Evolutionary conservation across 2,113 vertebrate genomes (phyloP), one percentile per base, ranked within the genome.

Genomic region (Mobula birostris): DNA sequence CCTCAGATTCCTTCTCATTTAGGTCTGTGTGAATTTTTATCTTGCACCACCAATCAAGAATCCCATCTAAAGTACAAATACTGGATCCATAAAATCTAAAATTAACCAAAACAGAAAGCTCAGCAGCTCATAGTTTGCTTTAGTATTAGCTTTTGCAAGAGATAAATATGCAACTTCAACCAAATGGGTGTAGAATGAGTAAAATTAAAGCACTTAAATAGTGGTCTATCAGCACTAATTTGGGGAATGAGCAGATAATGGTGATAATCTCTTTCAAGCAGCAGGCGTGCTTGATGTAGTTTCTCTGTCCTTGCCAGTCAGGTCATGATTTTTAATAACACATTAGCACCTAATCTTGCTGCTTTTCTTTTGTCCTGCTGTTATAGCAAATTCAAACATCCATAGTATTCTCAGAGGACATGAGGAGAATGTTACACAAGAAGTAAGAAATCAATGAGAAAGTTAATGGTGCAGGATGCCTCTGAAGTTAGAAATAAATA

Each of bases 191-290:
- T 8, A 92, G 32, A 72, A n/a, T 68, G 66, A 72, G 63, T 92
- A n/a, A 92, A 92, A 92, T 17, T 92, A 72, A 92, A 72, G 88
- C 88, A 40, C 63, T 92, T 70, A 40, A 72, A 72, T 72, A 4
- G 32, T 8, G 36, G 72, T 92, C 66, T 92, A 48, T 40, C 66
- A 48, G 88, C 88, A 68, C 68, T 40, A 21, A 92, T 70, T 92
- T 92, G 63, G 32, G 63, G 7, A 66, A 72, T 36, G 68, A 92
- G 88, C 56, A 66, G 88, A 40, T 40, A 48, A 92, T 72, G 66
- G 68, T 92, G 88, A 72, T 92, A 36, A 92, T 19, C 63, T 92
- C n/a, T 40, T 92, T 92, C 88, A 40, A 8, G 32, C 32, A 92
- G 68, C 19, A 40, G 36, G 61, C 32, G 66, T 36, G 32, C 19